Evolutionary conservation across 2,797 vertebrate genomes (phyloP), one percentile per base, ranked within the genome.

Genomic region (Dromococcyx pavoninus): DNA sequence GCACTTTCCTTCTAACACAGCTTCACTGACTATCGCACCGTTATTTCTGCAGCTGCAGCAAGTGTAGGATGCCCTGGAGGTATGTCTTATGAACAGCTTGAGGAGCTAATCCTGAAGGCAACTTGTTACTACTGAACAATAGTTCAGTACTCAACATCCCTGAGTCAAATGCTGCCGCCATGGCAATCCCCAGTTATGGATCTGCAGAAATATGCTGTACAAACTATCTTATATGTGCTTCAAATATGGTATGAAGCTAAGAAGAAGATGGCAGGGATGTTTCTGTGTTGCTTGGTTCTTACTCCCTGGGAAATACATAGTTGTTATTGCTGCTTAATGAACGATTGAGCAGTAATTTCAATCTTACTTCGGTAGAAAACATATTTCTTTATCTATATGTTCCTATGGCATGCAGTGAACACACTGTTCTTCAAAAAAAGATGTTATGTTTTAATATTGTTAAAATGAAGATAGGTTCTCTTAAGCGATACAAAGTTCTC

Each of bases 21-120:
- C 39, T 39, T 37, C 1, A 0, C 8, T 53, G 65, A 8, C 35
- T 33, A 10, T 43, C 17, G 8, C n/a, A 17, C 6, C 2, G 1
- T 15, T 0, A 2, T 37, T 82, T 35, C 62, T 37, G 41, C 28
- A 54, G 57, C 13, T 0, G 1, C 19, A 28, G 43, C 35, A 39
- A 11, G 1, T 8, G 35, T 27, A 35, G 19, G 27, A 21, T 50
- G 24, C 35, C 51, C 32, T 27, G 37, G 44, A 88, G n/a, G 5
- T 33, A 8, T 24, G 39, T 32, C 17, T 64, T 25, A 11, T 10
- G 44, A 16, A 5, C n/a, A 56, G 35, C 9, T 46, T 32, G 32
- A 64, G 44, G 16, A 27, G 19, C 27, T 60, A 46, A 48, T 56
- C 69, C 8, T 67, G 30, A 37, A 67, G 33, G 60, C 32, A 62